Evolutionary conservation across 2,888 invertebrate species (phyloP).

Genomic region (Atethmia centrago): DNA sequence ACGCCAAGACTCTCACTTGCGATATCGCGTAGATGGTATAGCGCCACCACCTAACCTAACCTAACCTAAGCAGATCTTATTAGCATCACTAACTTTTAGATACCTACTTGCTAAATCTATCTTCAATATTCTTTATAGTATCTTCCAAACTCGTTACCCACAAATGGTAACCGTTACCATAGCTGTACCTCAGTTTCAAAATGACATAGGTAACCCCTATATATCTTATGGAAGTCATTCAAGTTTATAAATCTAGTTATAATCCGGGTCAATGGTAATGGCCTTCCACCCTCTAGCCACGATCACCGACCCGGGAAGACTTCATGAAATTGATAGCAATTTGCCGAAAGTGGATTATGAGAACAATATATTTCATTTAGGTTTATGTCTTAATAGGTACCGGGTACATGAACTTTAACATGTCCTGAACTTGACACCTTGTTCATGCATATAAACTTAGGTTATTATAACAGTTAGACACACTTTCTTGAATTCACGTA

Average conservation of each 20-base stretch:
- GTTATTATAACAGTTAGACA: not conserved
- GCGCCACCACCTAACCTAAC: too few species aligned
- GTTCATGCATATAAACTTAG: not conserved
- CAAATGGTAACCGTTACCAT: conserved; percentile 2
- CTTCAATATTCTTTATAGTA: conserved; percentile 3
- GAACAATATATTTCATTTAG: conserved; percentile 45
- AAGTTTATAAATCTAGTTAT: conserved; percentile 63
- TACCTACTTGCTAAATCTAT: not conserved
- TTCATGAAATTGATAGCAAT: conserved; percentile 55
- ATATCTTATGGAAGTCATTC: conserved; percentile 52
- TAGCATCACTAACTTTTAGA: not conserved
- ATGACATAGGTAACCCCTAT: conserved; percentile 16
- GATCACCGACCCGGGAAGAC: conserved; percentile 50
- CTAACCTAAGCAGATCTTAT: not conserved
- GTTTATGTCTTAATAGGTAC: conserved; percentile 7
- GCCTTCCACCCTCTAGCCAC: conserved; percentile 53
- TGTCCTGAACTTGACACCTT: conserved; percentile 5
- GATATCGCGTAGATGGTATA: too few species aligned
- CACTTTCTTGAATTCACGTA: not conserved
- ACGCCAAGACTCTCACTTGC: too few species aligned
- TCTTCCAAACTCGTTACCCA: not conserved
- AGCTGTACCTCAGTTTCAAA: conserved; percentile 16
- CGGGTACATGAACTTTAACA: conserved; percentile 1
- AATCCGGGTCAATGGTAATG: conserved; percentile 62
- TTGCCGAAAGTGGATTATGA: conserved; percentile 51